Base-by-base conservation (phyloP, 2,113 vertebrate genomes). In the Psilopogon haemacephalus region DNA sequence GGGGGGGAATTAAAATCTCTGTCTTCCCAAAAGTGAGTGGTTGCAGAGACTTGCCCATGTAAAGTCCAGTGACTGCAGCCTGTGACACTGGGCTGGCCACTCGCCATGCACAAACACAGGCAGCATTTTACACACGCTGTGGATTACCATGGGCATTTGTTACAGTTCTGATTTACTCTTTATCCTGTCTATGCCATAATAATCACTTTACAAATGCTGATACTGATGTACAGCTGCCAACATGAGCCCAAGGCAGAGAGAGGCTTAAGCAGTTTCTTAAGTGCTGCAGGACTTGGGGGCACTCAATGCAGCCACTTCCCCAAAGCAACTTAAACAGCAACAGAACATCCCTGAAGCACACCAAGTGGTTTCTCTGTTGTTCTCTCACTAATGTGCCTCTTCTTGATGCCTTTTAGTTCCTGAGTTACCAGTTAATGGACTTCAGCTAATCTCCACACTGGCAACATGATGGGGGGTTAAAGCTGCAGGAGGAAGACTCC, bases 41-140 rank as follows among this genome's bases (percentile, higher is more conserved):
- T 62, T 56, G 71, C 35, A 24, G 74, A 28, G 64, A 17, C 33
- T 56, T 12, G 27, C 32, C 20, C 69, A 24, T 2, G 1, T 11
- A 2, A 21, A 44, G 40, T 18, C 40, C 35, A 1, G 16, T 30
- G 59, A 5, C 46, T 19, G 46, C 83, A 67, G 89, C 28, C 59
- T 28, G 18, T 27, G 23, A 20, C 50, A 2, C 56, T 14, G 37
- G 11, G 28, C 10, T 58, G 78, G 69, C 30, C 5, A 1, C 67
- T 35, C 23, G 59, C 86, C 48, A 8, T 76, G 56, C 64, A 58
- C 55, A 60, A n/a, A 28, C 32, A 38, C 78, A 3, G 12, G 18
- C 0, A 1, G 46, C 30, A 20, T 71, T 35, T 72, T 56, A 42
- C 14, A 7, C 56, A 15, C 1, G 0, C 30, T 56, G 63, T 40